Percentiles rank a stretch among this genome's conserved stretches.
Evolutionary conservation across 53 echinoderm and acorn worm genomes (phyloP).

Genomic region (Arbacia lixula): DNA sequence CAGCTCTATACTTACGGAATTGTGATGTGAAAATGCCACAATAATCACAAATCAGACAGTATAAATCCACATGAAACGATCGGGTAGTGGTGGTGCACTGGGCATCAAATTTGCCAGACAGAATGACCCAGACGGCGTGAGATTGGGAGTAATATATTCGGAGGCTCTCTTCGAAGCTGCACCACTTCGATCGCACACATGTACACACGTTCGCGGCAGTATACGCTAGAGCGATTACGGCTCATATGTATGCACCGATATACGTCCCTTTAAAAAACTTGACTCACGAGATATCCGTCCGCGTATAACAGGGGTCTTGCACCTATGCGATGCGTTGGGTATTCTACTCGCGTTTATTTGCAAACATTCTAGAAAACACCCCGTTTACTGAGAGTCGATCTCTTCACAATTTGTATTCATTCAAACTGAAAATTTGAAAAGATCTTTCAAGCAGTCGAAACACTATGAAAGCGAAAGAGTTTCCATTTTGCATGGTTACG

Average conservation of each 20-base stretch:
- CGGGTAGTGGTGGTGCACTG: not conserved
- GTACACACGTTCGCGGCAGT: not conserved
- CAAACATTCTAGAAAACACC: too few species aligned
- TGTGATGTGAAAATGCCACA: not conserved
- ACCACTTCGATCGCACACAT: not conserved
- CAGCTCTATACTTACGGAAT: too few species aligned
- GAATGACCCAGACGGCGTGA: conserved; percentile 33
- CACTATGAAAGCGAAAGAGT: too few species aligned
- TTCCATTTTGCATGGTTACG: too few species aligned
- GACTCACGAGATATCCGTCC: not conserved
- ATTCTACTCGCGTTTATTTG: too few species aligned
- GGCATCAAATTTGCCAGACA: not conserved
- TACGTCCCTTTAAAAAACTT: conserved; percentile 32
- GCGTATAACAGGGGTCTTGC: not conserved
- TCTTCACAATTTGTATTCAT: too few species aligned
- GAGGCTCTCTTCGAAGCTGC: not conserved
- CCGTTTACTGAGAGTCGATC: too few species aligned
- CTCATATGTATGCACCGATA: not conserved
- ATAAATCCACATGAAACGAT: not conserved
- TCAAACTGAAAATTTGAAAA: too few species aligned
- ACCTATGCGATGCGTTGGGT: too few species aligned
- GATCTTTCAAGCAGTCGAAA: too few species aligned
- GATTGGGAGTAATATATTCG: conserved; percentile 23
- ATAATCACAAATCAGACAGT: not conserved
- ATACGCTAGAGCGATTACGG: conserved; percentile 13